Base-by-base conservation (phyloP, 1,140 invertebrate species). In the Aphidius gifuensis region DNA sequence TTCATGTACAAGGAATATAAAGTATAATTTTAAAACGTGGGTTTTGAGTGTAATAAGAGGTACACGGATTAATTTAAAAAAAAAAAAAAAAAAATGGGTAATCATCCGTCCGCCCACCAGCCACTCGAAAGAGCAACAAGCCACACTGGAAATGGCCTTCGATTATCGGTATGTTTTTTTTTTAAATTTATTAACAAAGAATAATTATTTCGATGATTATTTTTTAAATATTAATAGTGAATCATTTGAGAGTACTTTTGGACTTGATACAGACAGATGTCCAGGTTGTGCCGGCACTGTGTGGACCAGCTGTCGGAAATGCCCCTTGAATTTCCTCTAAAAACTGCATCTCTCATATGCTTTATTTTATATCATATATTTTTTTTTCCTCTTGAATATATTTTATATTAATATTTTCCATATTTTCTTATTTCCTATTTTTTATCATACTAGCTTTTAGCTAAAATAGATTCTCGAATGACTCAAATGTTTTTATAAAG, bases 31-130 rank as follows among this genome's bases (percentile, higher is more conserved):
- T 38, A 32, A 48, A 9, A 38, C 8, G 47, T 49, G 32, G n/a
- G 9, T 49, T 49, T n/a, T 23, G 5, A 5, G 38, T 56, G 38
- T 42, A n/a, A 16, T 42, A 38, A 44, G 23, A 44, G 21, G 9
- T n/a, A n/a, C n/a, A 51, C 23, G 50, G n/a, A 3, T 5, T n/a
- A 11, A 23, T 49, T 23, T 4, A 47, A 43, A 42, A 21, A 54
- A 49, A 59, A 23, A 39, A 60, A 49, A 50, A 23, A 8, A 62
- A 74, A 76, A 70, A 88, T 88, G 87, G 87, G 87, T 66, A 88
- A 88, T 76, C 86, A 87, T 79, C 85, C 86, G 64, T 87, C 87
- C 53, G 85, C 86, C 68, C 87, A 88, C 76, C 86, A 88, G 69
- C 86, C 86, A 58, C 79, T 88, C 67, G 85, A 87, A 67, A 82